These are phyloP conservation scores for Baccha elongata DNA, from an alignment of 2,888 invertebrate species.

Conservation along the genomic window DNA sequence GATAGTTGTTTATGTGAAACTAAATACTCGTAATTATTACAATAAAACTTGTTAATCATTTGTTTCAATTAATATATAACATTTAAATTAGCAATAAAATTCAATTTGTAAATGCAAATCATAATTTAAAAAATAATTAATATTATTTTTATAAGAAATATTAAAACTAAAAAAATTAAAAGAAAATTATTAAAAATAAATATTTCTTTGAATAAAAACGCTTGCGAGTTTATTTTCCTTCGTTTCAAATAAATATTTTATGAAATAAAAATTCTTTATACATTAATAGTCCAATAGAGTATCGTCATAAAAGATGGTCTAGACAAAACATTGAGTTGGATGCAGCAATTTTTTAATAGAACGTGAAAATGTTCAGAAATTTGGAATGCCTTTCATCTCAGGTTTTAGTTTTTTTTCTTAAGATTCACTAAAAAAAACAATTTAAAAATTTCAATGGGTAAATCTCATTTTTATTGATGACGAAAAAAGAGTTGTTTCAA, in stretches of 20 bases:
- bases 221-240: constrained; percentile 80
- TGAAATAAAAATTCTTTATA: constrained; percentile 46
- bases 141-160: constrained; percentile 45
- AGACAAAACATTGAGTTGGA: too few relatives aligned
- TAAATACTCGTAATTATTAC: not conserved
- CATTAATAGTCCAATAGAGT: constrained; percentile 25
- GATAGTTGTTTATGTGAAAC: not conserved
- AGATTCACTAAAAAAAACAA: too few relatives aligned
- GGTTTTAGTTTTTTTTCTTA: too few relatives aligned
- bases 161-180: constrained; percentile 63
- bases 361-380: too few relatives aligned
- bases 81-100: not conserved
- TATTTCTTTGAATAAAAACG: constrained; percentile 83
- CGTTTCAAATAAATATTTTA: constrained; percentile 10
- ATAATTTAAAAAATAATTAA: not conserved
- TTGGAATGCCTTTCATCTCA: too few relatives aligned
- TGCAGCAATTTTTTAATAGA: too few relatives aligned
- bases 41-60: not conserved
- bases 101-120: not conserved
- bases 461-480: too few relatives aligned
- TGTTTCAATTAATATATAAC: too few relatives aligned
- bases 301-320: too few relatives aligned
- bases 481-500: too few relatives aligned
- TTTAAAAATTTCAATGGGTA: too few relatives aligned
- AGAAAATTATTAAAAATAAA: constrained; percentile 75